These are phyloP conservation scores for Acanthosepion lycidas DNA, from an alignment of 2,888 invertebrate genomes.

Conservation along the genomic window DNA sequence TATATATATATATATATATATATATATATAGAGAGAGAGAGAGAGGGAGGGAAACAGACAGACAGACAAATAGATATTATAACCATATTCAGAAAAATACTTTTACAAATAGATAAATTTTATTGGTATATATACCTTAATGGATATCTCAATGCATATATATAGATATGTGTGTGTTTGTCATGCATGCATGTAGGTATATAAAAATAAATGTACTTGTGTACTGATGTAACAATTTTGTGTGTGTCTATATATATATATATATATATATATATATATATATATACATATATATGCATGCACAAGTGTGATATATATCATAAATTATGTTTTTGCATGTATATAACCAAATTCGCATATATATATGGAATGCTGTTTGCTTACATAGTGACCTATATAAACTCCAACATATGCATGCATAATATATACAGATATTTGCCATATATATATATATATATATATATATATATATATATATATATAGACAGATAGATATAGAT, in stretches of 20 bases:
- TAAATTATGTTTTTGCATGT: too few species aligned
- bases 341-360: too few species aligned
- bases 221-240: neutral
- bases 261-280: too few species aligned
- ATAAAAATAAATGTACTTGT: neutral
- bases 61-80: too few species aligned
- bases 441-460: neutral
- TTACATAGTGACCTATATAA: neutral
- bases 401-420: neutral
- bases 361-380: neutral
- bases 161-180: neutral
- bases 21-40: neutral
- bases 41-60: too few species aligned
- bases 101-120: too few species aligned
- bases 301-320: too few species aligned
- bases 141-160: neutral
- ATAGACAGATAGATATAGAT: neutral
- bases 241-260: too few species aligned
- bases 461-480: neutral
- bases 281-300: too few species aligned
- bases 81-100: too few species aligned
- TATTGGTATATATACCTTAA: neutral
- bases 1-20: slow-evolving; percentile 33
- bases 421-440: neutral
- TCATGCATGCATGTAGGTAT: neutral